A percentile compares a stretch with the other conserved stretches of the same genome.
phyloP scores from a whole-genome alignment of 2,113 vertebrate species.

The Corvus hawaiiensis region DNA sequence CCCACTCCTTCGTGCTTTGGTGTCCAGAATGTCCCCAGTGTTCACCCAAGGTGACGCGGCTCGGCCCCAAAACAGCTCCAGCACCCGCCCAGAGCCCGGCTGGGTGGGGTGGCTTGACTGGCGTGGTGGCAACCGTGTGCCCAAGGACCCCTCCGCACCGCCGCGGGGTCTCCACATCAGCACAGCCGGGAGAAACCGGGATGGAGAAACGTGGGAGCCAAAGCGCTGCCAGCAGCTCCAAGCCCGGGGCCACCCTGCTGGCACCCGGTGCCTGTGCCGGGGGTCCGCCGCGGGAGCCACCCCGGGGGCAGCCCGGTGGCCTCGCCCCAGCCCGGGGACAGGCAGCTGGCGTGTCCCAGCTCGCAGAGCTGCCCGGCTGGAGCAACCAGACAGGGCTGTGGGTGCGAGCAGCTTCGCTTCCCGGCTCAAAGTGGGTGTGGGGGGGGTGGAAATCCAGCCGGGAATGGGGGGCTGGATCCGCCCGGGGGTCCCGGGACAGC shows the following conservation, averaged over 20 bases:
- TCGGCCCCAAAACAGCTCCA: not conserved
- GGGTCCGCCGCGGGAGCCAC: not conserved
- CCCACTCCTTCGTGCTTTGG: fast-evolving
- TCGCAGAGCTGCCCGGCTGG: not conserved
- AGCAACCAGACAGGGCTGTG: not conserved
- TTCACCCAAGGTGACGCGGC: fast-evolving
- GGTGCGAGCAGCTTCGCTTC: not conserved
- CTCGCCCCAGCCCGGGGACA: not conserved
- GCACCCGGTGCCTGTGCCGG: fast-evolving
- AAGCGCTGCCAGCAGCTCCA: fast-evolving
- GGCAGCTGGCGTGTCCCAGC: slow-evolving; percentile 2
- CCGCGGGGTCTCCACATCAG: fast-evolving
- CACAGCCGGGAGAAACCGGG: not conserved
- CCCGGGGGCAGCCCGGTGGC: not conserved
- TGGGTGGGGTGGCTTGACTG: not conserved
- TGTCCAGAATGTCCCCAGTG: fast-evolving
- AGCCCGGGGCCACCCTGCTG: fast-evolving
- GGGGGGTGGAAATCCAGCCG: not conserved
- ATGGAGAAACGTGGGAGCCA: fast-evolving
- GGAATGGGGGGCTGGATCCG: fast-evolving
- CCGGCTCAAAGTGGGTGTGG: not conserved
- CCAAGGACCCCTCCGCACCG: not conserved
- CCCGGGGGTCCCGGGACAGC: not conserved
- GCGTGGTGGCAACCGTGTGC: not conserved
- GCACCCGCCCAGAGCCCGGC: fast-evolving